Percentiles rank a stretch among this genome's conserved stretches.
Conservation (phyloP, 2,113 vertebrate species). For the Gymnorhina tibicen region DNA sequence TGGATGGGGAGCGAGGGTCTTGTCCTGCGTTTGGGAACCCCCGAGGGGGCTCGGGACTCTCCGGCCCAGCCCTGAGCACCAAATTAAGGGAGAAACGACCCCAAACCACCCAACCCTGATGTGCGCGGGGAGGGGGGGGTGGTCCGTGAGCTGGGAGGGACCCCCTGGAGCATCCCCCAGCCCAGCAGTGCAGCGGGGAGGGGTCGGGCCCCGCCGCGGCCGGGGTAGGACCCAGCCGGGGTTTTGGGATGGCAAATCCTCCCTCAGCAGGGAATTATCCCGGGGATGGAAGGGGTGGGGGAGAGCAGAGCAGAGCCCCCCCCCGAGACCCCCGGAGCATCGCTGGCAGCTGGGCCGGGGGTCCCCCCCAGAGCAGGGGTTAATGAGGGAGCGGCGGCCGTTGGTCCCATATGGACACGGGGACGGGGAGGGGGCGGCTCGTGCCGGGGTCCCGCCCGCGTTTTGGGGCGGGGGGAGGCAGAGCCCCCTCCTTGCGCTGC, state of each 20-base stretch:
- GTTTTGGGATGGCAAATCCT: background rate
- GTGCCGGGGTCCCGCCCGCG: background rate
- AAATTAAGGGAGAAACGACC: background rate
- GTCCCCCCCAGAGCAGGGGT: background rate
- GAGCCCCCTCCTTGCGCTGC: fast-evolving
- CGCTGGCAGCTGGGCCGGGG: slow-evolving; percentile 39
- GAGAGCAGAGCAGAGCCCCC: background rate
- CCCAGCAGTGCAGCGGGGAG: background rate
- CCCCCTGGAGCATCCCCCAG: background rate
- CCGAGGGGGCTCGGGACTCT: background rate
- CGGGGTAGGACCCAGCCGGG: no score
- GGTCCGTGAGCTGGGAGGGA: background rate
- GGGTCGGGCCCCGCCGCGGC: background rate
- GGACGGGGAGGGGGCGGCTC: background rate
- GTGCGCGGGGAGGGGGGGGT: fast-evolving
- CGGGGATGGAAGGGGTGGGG: no score
- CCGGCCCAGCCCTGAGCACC: background rate
- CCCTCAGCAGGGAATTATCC: background rate
- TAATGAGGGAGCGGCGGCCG: slow-evolving; percentile 15
- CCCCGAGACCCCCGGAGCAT: background rate
- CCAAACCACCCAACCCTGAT: background rate
- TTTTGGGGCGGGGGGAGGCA: background rate
- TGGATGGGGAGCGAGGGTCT: fast-evolving
- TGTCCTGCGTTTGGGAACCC: fast-evolving
- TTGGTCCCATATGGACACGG: slow-evolving; percentile 21